Percentiles rank a stretch among this genome's conserved stretches.
These are phyloP conservation scores for Bubalus kerabau DNA, from an alignment of 2,113 vertebrate species.

Conservation along the genomic window DNA sequence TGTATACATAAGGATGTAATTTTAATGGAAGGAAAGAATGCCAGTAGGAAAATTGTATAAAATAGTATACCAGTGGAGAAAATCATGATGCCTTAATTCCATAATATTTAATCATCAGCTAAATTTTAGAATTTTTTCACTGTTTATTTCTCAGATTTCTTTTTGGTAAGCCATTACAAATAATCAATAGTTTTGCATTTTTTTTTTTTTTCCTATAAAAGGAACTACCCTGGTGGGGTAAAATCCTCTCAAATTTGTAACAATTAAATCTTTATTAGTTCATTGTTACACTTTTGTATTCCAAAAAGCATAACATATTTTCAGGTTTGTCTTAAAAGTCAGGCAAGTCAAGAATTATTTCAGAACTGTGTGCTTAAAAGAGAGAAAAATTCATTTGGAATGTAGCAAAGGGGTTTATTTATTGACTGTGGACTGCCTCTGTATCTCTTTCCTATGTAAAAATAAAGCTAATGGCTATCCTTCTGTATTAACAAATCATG, in stretches of 20 bases:
- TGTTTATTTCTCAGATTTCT: not conserved
- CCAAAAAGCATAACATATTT: not conserved
- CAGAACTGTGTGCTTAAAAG: not conserved
- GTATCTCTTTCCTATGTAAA: not conserved
- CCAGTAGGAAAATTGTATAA: not conserved
- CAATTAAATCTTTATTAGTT: not conserved
- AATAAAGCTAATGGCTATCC: slow-evolving; percentile 25
- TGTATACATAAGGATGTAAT: not conserved
- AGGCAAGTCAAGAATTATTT: not conserved
- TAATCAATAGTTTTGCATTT: not conserved
- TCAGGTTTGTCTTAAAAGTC: not conserved
- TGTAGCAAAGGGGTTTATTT: not conserved
- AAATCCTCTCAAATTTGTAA: not conserved
- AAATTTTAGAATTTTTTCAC: not conserved
- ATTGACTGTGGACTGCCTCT: not conserved
- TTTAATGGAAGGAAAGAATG: not conserved
- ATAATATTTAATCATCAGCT: not conserved
- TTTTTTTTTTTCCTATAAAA: not conserved
- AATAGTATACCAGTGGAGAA: not conserved
- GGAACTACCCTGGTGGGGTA: not conserved
- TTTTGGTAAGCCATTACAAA: not conserved
- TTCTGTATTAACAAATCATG: slow-evolving; percentile 63
- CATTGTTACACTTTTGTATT: not conserved
- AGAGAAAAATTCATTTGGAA: not conserved
- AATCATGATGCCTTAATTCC: not conserved